Base-by-base conservation (phyloP, 2,888 invertebrate genomes). In the Phaonia tiefii region DNA sequence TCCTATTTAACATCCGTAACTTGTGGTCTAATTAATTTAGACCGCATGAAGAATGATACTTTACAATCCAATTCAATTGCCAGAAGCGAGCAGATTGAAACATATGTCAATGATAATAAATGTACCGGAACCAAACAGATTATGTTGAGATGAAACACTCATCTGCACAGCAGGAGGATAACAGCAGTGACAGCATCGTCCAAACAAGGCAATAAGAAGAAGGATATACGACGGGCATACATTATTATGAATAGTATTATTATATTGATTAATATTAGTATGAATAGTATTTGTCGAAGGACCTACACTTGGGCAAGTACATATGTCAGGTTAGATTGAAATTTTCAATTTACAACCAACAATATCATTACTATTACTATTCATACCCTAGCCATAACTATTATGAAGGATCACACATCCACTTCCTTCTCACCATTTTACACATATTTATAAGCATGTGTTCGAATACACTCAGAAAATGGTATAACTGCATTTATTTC, bases 1-100 rank as follows among this genome's bases (percentile, higher is more conserved):
- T 79, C 75, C 75, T 75, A 75, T 75, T 71, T 63, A 67, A 71
- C 60, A 67, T 79, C 71, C 75, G 79, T 66, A 75, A 51, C 75
- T 75, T 79, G 75, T 60, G 71, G 79, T 51, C 60, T 51, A 42
- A 31, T 72, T 22, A 66, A 75, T 66, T 74, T 13, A 31, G 5
- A 15, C 31, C 26, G 42, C 42, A 39, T 39, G 20, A 54, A 63
- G 3, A 63, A 63, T 42, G 67, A 60, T 60, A 60, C 65, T 70
- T 72, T 22, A 42, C 56, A 49, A 70, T 74, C 65, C n/a, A n/a
- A n/a, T 69, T 22, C 75, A 60, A 66, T 44, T 75, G 74, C 58
- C 58, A 37, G 42, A 31, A 20, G n/a, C 44, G 10, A 46, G 11
- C 54, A 49, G 49, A 49, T 49, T 49, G 54, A 25, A 54, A 25